phyloP scores from a whole-genome alignment of 2,797 vertebrate species.

The Cichlasoma orientale region DNA sequence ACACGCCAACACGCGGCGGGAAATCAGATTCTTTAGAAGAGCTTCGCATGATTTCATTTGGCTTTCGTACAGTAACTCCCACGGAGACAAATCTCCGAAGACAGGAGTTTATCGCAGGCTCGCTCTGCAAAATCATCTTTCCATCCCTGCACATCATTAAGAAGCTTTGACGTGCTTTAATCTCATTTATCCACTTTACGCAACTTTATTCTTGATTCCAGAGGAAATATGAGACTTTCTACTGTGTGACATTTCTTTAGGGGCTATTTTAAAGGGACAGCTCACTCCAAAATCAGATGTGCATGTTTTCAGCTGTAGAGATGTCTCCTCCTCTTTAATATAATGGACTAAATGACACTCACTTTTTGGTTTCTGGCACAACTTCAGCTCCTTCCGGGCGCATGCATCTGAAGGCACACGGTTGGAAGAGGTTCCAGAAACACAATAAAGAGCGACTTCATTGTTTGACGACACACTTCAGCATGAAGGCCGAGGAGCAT shows the following conservation, averaged over 20 bases:
- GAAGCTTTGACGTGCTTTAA: not conserved
- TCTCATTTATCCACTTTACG: not conserved
- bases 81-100: slow-evolving; percentile 23
- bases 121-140: not conserved
- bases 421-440: not conserved
- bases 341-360: not conserved
- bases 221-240: not conserved
- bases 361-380: not conserved
- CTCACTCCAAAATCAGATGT: not conserved
- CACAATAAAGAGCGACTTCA: not conserved
- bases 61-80: slow-evolving; percentile 8
- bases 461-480: not conserved
- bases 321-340: fast-evolving
- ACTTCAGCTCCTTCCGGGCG: not conserved
- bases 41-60: slow-evolving; percentile 17
- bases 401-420: not conserved
- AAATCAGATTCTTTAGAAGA: slow-evolving; percentile 40
- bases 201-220: not conserved
- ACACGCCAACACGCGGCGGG: not conserved
- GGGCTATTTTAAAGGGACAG: not conserved
- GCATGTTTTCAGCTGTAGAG: not conserved
- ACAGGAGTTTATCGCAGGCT: not conserved
- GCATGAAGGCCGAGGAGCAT: not conserved
- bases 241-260: fast-evolving
- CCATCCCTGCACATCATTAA: not conserved